Base-by-base conservation (phyloP, 2,888 invertebrate species). In the Eucera pruinosa region DNA sequence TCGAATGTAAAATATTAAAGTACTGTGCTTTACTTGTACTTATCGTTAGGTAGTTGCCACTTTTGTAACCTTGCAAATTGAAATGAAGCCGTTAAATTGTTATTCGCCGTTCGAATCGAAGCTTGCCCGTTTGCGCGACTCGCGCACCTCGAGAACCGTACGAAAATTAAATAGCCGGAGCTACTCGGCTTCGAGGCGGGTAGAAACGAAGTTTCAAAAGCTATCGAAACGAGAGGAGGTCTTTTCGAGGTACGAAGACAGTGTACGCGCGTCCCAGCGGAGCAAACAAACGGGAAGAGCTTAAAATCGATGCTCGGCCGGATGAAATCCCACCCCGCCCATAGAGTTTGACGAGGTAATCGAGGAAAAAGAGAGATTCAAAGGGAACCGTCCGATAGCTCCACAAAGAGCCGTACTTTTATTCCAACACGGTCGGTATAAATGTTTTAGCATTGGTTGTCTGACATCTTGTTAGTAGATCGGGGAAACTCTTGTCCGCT, bases 401-500 rank as follows among this genome's bases (percentile, higher is more conserved):
- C 27, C 54, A 43, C 58, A 43, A 58, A 62, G 61, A 41, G 23
- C 45, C 41, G 41, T n/a, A 30, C 54, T 61, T 78, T 75, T 67
- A 72, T 74, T 68, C 67, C 62, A 41, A 45, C 62, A 45, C 70
- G 41, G 23, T 20, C 30, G 57, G 58, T 62, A 75, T 81, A 85
- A 85, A 81, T 85, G 83, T 81, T 85, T 78, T 83, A 81, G 72
- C 79, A 73, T 85, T 77, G 80, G 71, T 75, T 73, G 78, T 69
- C 75, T 68, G 81, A 85, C 81, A 70, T 67, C 76, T 83, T 78
- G 79, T 81, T 78, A 78, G 70, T 30, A 13, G 33, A 2, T 18
- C 50, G 15, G 71, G 9, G 15, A 23, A 80, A 72, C 7, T 75
- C 43, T 78, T 30, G 77, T 50, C 75, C 50, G 0, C 0, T 20